Evolutionary conservation across 1,140 invertebrate genomes (phyloP).

Genomic region (Temnothorax longispinosus): DNA sequence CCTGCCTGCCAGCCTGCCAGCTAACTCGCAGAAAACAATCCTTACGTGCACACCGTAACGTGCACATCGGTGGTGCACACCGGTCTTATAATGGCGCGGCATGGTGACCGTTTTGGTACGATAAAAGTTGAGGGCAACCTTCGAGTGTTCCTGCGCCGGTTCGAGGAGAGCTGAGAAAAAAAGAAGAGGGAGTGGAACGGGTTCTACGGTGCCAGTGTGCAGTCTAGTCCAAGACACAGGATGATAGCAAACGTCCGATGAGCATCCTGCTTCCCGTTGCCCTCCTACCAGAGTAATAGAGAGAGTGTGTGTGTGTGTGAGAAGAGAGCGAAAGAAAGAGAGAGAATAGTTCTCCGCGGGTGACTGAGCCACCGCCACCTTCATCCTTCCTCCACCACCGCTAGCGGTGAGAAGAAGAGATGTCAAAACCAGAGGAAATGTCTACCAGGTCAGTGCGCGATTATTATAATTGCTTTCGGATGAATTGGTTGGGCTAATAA

Average conservation of each 20-base stretch:
- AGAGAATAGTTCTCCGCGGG: slow-evolving; percentile 25
- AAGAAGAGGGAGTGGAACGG: slow-evolving; percentile 74
- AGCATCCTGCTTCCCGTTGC: slow-evolving; percentile 66
- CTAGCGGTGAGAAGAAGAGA: slow-evolving; percentile 20
- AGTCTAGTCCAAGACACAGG: slow-evolving; percentile 75
- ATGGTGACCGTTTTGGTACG: slow-evolving; percentile 68
- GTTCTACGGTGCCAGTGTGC: slow-evolving; percentile 67
- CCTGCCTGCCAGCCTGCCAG: not conserved
- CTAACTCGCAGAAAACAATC: slow-evolving; percentile 1
- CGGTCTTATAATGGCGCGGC: slow-evolving; percentile 62
- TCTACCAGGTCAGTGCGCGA: slow-evolving; percentile 42
- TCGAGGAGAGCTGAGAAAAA: slow-evolving; percentile 69
- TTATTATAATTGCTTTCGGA: slow-evolving; percentile 41
- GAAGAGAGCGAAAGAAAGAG: not conserved
- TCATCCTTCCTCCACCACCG: not conserved
- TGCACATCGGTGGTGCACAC: slow-evolving; percentile 29
- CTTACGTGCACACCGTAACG: slow-evolving; percentile 14
- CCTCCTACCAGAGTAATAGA: slow-evolving; percentile 51
- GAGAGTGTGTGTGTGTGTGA: not conserved
- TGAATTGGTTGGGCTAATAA: not conserved
- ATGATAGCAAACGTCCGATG: slow-evolving; percentile 75
- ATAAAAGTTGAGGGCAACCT: slow-evolving; percentile 72
- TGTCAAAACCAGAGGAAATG: slow-evolving; percentile 47
- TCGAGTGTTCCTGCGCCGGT: slow-evolving; percentile 71
- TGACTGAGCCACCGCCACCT: slow-evolving; percentile 19